Percentiles rank a stretch among this genome's conserved stretches.
Evolutionary conservation across 1,140 invertebrate genomes (phyloP).

Genomic region (Babylonia areolata): DNA sequence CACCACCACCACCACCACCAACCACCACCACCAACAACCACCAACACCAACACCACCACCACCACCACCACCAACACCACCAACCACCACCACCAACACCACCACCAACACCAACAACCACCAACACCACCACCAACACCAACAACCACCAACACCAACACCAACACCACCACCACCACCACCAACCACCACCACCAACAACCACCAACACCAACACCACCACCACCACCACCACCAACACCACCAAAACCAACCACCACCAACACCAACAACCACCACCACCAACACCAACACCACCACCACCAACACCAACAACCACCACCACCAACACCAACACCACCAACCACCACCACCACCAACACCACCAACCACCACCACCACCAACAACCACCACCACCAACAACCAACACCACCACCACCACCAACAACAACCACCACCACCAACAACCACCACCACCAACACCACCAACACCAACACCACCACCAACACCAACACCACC

Average conservation of each 20-base stretch:
- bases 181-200: not conserved
- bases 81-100: not conserved
- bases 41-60: conserved; percentile 1
- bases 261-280: conserved; percentile 6
- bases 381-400: not conserved
- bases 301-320: too few relatives aligned
- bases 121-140: conserved; percentile 20
- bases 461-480: too few relatives aligned
- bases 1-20: too few relatives aligned
- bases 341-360: too few relatives aligned
- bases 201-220: conserved; percentile 2
- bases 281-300: not conserved
- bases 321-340: not conserved
- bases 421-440: too few relatives aligned
- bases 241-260: conserved; percentile 4
- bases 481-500: too few relatives aligned
- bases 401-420: not conserved
- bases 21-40: not conserved
- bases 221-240: conserved; percentile 11
- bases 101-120: too few relatives aligned
- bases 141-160: not conserved
- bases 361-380: conserved; percentile 7
- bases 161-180: not conserved
- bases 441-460: too few relatives aligned
- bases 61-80: conserved; percentile 7